A percentile compares a stretch with the other conserved stretches of the same genome.
Evolutionary conservation across 2,888 invertebrate genomes (phyloP).

Genomic region (Gymnocheta viridis): DNA sequence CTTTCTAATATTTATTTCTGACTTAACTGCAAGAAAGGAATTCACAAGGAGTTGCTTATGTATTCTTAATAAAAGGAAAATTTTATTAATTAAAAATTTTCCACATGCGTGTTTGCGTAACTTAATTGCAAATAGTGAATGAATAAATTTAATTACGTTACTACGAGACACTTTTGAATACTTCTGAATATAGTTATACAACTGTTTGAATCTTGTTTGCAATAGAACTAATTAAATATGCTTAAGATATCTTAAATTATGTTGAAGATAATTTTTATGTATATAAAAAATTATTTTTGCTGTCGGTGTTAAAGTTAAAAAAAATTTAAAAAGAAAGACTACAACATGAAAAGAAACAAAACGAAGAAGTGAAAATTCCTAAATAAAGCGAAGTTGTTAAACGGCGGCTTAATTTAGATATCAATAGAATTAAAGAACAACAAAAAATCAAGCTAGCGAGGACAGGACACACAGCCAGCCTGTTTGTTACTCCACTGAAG

Average conservation of each 20-base stretch:
- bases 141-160: background rate
- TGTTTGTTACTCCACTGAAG: background rate
- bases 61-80: background rate
- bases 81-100: background rate
- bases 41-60: no score
- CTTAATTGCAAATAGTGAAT: background rate
- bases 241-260: background rate
- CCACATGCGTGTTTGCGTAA: background rate
- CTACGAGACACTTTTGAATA: background rate
- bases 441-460: background rate
- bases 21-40: no score
- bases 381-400: background rate
- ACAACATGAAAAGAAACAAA: background rate
- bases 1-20: no score
- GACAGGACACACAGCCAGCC: background rate
- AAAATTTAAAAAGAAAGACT: background rate
- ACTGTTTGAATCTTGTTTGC: background rate
- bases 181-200: background rate
- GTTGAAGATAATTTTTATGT: background rate
- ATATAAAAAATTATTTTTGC: background rate
- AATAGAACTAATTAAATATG: background rate
- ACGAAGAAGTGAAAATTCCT: background rate
- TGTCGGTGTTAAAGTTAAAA: background rate
- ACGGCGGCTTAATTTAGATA: background rate
- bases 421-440: background rate